Evolutionary conservation across 2,113 vertebrate genomes (phyloP).

Genomic region (Archocentrus centrarchus): DNA sequence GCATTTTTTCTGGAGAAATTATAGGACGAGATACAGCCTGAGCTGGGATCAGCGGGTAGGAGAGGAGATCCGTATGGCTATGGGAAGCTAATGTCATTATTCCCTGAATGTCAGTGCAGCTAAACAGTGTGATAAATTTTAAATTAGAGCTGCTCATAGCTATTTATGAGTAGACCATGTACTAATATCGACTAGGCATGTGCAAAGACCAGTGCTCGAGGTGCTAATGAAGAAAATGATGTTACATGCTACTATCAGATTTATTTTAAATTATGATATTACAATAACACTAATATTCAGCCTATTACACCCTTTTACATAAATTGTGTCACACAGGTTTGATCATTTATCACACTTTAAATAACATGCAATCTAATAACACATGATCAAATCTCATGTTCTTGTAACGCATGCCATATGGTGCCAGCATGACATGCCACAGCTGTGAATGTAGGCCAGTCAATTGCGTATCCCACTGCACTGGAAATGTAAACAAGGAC

Average conservation of each 20-base stretch:
- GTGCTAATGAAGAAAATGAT: background rate
- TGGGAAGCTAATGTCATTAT: slow-evolving; percentile 34
- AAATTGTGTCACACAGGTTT: background rate
- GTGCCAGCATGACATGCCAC: slow-evolving; percentile 32
- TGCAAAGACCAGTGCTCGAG: slow-evolving; percentile 32
- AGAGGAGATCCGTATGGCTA: slow-evolving; percentile 8
- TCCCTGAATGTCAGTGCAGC: slow-evolving; percentile 31
- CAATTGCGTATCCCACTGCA: slow-evolving; percentile 46
- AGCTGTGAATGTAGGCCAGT: slow-evolving; percentile 56
- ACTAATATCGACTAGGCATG: slow-evolving; percentile 25
- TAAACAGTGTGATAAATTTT: slow-evolving; percentile 41
- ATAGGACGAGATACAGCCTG: slow-evolving; percentile 34
- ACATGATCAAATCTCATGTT: slow-evolving; percentile 44
- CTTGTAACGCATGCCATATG: slow-evolving; percentile 51
- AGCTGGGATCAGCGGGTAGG: slow-evolving; percentile 15
- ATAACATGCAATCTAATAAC: slow-evolving; percentile 36
- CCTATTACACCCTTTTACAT: background rate
- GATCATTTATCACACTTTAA: slow-evolving; percentile 31
- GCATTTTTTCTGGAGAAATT: slow-evolving; percentile 69
- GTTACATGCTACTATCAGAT: background rate
- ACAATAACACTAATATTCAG: slow-evolving; percentile 1
- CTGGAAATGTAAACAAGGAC: slow-evolving; percentile 49
- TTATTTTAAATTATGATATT: slow-evolving; percentile 5
- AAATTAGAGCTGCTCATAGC: slow-evolving; percentile 47
- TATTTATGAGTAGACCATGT: slow-evolving; percentile 27